Evolutionary conservation across 1,140 invertebrate genomes (phyloP), one percentile per base, ranked within the genome.

Genomic region (Amphibalanus amphitrite): DNA sequence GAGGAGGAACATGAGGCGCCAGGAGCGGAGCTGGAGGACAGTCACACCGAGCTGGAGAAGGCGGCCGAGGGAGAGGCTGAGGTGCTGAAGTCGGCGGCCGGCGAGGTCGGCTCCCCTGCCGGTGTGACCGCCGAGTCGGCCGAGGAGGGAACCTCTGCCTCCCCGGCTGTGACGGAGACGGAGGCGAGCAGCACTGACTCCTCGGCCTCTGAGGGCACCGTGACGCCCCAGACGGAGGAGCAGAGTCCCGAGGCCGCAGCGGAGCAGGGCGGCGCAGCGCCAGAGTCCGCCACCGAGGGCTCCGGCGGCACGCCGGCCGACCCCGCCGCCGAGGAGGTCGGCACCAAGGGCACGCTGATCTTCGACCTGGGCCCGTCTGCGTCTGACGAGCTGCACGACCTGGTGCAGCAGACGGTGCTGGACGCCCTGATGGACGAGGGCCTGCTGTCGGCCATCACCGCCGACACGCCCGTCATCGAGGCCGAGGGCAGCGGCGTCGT

Each of bases 331-430:
- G 29, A 65, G 8, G 28, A 70, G 33, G 17, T 25, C 29, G 38
- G 13, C 33, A 30, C 69, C 29, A 59, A 40, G 28, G 70, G 28
- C 70, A 40, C 38, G 20, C 38, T 29, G 10, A 67, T 40, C 40
- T 67, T 40, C 70, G 70, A 70, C 29, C 29, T 29, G 28, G 70
- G 70, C 70, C 13, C 29, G 8, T 3, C 33, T 6, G 70, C 38
- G 29, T 29, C 28, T 1, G 70, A 38, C 70, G 38, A 29, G 70
- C 69, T 70, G 70, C 70, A 29, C 25, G 70, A 70, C 70, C 38
- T 67, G 28, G 40, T 29, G 70, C 70, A 29, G 69, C 70, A 67
- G 29, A 28, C 38, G 28, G 33, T 29, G 33, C 28, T 70, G 38
- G 69, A 59, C 13, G 28, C 28, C 67, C 38, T 67, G 28, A 29